Conservation (phyloP, 2,113 vertebrate species). For the Dasyprocta punctata region DNA sequence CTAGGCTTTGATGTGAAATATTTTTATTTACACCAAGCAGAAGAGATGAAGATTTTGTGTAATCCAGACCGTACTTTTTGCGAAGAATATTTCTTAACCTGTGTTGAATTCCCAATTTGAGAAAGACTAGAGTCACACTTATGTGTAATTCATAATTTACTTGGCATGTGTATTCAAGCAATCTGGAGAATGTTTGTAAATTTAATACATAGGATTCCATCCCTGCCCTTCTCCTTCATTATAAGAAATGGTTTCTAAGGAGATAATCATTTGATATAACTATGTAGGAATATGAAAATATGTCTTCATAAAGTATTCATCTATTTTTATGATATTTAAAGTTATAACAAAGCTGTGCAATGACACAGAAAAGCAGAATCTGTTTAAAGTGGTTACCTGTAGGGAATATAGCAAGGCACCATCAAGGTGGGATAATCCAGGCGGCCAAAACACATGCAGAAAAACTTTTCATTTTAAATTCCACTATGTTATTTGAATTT, state of each 20-base stretch:
- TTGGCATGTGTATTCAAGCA: not conserved
- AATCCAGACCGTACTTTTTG: not conserved
- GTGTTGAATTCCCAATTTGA: constrained; percentile 33
- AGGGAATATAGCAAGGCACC: rapidly evolving
- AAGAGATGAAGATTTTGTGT: not conserved
- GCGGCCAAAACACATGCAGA: not conserved
- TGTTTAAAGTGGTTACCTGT: not conserved
- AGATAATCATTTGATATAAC: not conserved
- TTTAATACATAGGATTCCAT: not conserved
- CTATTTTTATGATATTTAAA: not conserved
- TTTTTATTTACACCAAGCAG: not conserved
- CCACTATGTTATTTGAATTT: not conserved
- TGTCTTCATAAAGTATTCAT: not conserved
- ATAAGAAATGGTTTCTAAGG: not conserved
- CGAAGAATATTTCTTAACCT: constrained; percentile 31
- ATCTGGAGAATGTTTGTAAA: not conserved
- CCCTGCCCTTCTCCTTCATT: not conserved
- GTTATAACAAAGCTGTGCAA: not conserved
- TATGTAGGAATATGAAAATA: not conserved
- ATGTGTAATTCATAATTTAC: constrained; percentile 15
- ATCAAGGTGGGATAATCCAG: too few relatives aligned
- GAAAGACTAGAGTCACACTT: not conserved
- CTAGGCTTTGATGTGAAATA: not conserved
- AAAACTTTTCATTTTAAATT: not conserved
- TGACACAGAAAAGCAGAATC: not conserved